Evolutionary conservation across 2,113 vertebrate species (phyloP).

Genomic region (Catharus bicknelli): DNA sequence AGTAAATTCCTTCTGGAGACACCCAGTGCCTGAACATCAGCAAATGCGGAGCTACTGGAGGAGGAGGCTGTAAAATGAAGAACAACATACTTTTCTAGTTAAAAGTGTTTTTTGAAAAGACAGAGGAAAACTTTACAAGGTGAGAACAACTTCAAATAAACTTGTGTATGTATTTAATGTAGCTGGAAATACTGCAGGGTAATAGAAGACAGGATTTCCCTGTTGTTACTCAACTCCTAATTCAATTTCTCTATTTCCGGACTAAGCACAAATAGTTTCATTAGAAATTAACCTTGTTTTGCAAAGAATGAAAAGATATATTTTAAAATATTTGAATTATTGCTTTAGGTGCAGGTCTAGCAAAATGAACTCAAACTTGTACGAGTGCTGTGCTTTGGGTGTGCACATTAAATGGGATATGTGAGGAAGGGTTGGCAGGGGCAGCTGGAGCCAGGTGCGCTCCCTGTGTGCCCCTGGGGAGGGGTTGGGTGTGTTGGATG

Average conservation of each 20-base stretch:
- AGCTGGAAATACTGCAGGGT: background rate
- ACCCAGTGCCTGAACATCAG: background rate
- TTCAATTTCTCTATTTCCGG: background rate
- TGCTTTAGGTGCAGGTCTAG: background rate
- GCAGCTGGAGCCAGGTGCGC: accelerated
- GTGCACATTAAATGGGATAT: accelerated
- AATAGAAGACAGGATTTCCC: background rate
- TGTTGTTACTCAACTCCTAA: background rate
- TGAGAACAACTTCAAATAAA: background rate
- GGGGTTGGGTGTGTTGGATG: background rate
- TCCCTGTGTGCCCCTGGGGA: accelerated
- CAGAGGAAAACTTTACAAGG: background rate
- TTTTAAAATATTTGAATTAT: accelerated
- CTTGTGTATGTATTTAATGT: background rate
- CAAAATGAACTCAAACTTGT: background rate
- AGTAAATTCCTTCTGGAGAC: background rate
- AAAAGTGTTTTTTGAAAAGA: background rate
- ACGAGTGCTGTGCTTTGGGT: accelerated
- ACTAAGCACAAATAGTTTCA: background rate
- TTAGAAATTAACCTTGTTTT: background rate
- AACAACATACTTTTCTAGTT: background rate
- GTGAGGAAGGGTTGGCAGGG: background rate
- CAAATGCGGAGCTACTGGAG: background rate
- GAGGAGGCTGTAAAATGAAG: background rate
- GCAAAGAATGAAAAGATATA: background rate